Evolutionary conservation across 2,888 invertebrate species (phyloP), one percentile per base, ranked within the genome.

Genomic region (Conus canariensis): DNA sequence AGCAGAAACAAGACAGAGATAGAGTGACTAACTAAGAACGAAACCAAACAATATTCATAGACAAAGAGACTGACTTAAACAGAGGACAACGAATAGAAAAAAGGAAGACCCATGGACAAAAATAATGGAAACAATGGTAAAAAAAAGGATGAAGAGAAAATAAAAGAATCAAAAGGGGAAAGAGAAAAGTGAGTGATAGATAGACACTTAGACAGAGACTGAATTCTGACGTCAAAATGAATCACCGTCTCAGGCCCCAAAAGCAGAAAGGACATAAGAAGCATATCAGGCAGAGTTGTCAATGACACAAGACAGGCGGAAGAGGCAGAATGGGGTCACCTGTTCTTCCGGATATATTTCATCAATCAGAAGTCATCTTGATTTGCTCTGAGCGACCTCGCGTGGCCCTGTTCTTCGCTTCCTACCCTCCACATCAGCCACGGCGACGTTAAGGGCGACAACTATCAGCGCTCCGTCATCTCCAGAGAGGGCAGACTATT

Each of bases 351-450:
- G 91, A 91, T 90, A 87, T 87, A 86, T 89, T 87, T 85, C 86
- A 82, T 89, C 85, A 77, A 80, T 89, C 85, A 87, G 88, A 77
- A 91, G 90, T 60, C 88, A 90, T 90, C 86, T 82, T 89, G 90
- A 91, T 91, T 91, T 90, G 90, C 90, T 90, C 90, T 91, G 91
- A 77, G 85, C 87, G 90, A 88, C 88, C 88, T 90, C 45, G 88
- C 90, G 80, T 70, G 56, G 56, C 60, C 45, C 30, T 30, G 74
- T 85, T 77, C 85, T 88, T 91, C 91, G 90, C 74, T 90, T 64
- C 82, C 89, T 14, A 22, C 59, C 56, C 85, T 85, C 14, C 82
- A 19, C 60, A 85, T 59, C n/a, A 58, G 60, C 67, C 25, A 45
- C 82, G 22, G 85, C n/a, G 85, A 87, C 89, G 85, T 89, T 85